Evolutionary conservation across 2,797 vertebrate species (phyloP).

Genomic region (Hippoglossus hippoglossus): DNA sequence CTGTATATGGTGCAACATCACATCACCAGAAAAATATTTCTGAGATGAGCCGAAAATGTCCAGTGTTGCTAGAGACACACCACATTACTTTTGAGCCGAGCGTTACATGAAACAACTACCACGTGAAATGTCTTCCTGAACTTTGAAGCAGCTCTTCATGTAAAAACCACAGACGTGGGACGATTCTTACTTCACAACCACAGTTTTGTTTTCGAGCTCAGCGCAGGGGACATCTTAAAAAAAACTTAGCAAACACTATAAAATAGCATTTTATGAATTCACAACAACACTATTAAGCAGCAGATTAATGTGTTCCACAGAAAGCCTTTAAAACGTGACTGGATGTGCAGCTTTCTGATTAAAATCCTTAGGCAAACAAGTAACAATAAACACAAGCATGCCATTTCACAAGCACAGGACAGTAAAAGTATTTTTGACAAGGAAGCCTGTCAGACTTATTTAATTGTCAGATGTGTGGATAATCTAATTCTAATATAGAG

Average conservation of each 20-base stretch:
- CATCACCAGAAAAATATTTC: conserved; percentile 12
- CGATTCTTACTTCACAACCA: conserved; percentile 12
- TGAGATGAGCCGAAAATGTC: conserved; percentile 28
- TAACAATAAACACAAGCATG: conserved; percentile 64
- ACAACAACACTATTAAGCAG: conserved; percentile 30
- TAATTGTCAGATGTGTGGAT: conserved; percentile 57
- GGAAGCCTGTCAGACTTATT: conserved; percentile 70
- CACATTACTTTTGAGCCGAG: conserved; percentile 16
- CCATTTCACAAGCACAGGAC: conserved; percentile 55
- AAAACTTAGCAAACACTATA: conserved; percentile 18
- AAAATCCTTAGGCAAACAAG: conserved; percentile 71
- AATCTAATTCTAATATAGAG: conserved; percentile 61
- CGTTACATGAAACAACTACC: background rate
- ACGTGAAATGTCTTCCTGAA: conserved; percentile 24
- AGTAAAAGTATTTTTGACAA: conserved; percentile 68
- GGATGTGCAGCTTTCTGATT: conserved; percentile 68
- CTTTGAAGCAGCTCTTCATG: conserved; percentile 51
- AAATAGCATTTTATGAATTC: conserved; percentile 38
- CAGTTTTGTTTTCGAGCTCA: conserved; percentile 30
- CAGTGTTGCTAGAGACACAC: conserved; percentile 6
- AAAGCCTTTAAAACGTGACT: conserved; percentile 66
- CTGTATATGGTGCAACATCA: conserved; percentile 15
- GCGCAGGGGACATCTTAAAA: background rate
- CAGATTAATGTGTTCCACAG: conserved; percentile 64
- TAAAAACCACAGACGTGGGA: background rate